Evolutionary conservation across 2,797 vertebrate species (phyloP), one percentile per base, ranked within the genome.

Genomic region (Oreonectes daqikongensis): DNA sequence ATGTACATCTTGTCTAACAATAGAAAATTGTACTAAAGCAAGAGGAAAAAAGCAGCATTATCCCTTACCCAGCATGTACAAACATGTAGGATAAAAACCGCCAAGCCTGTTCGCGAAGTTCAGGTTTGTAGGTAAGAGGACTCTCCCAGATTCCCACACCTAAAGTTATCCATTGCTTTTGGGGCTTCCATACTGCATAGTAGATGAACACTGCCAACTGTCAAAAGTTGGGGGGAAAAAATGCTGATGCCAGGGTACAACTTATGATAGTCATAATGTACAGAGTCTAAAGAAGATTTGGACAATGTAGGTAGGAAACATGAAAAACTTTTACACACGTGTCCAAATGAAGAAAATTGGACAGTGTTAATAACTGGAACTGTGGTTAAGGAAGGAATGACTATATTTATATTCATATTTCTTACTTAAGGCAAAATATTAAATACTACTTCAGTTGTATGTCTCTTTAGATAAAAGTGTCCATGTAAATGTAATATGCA

Each of bases 21-120:
- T 5, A 20, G 1, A 60, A 11, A 22, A 8, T 32, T 1, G 40
- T 20, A 55, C 6, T 63, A 20, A 75, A 48, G 18, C 9, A 10
- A n/a, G 3, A 35, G 6, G 1, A 38, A 12, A 2, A 55, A 8
- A 65, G 66, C 22, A 78, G 44, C 32, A 28, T n/a, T 24, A 46
- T 4, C 8, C 7, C 87, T 93, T 88, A 97, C 96, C 96, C 96
- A 0, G 96, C 95, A 14, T 97, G 95, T 50, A 96, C 92, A 70
- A 97, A 91, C 96, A 97, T 97, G 86, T 97, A 97, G 40, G 96
- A 96, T 77, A 95, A 0, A 69, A 97, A 97, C 72, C 95, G 91
- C 96, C 96, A 97, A 6, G 94, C 94, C 85, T 97, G 89, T 70
- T 94, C 61, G 0, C 96, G 84, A 38, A 44, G 64, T 4, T 92